Conservation (phyloP, 2,888 invertebrate genomes). For the Himalopsyche kuldschensis region DNA sequence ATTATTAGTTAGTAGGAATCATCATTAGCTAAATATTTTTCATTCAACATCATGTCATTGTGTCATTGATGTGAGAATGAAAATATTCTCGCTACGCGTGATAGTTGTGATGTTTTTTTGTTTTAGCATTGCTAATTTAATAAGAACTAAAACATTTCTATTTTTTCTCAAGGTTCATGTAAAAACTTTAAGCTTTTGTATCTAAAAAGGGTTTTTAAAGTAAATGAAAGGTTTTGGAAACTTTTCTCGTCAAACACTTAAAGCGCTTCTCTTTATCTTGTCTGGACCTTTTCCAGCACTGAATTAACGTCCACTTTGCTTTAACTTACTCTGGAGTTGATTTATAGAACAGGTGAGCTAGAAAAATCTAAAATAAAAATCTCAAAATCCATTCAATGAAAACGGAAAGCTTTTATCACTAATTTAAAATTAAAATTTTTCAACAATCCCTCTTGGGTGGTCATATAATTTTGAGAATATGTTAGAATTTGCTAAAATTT, state of each 20-base stretch:
- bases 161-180: not conserved
- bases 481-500: not conserved
- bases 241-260: slow-evolving; percentile 18
- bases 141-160: not conserved
- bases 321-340: slow-evolving; percentile 4
- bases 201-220: not conserved
- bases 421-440: not conserved
- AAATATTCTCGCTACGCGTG: too few relatives aligned
- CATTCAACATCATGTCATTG: too few relatives aligned
- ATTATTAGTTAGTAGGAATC: too few relatives aligned
- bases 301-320: slow-evolving; percentile 22
- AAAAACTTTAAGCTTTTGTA: not conserved
- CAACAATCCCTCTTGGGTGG: not conserved
- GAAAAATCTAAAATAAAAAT: slow-evolving; percentile 20
- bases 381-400: slow-evolving; percentile 8
- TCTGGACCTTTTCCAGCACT: not conserved
- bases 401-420: slow-evolving; percentile 32
- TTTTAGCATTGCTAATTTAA: not conserved
- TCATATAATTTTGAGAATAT: not conserved
- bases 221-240: slow-evolving; percentile 3
- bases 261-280: slow-evolving; percentile 1
- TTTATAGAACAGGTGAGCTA: slow-evolving; percentile 31
- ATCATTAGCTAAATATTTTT: too few relatives aligned
- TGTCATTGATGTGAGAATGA: too few relatives aligned
- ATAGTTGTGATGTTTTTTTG: too few relatives aligned